These are phyloP conservation scores for Bombus confusus DNA, from an alignment of 1,140 invertebrate species.

Conservation along the genomic window DNA sequence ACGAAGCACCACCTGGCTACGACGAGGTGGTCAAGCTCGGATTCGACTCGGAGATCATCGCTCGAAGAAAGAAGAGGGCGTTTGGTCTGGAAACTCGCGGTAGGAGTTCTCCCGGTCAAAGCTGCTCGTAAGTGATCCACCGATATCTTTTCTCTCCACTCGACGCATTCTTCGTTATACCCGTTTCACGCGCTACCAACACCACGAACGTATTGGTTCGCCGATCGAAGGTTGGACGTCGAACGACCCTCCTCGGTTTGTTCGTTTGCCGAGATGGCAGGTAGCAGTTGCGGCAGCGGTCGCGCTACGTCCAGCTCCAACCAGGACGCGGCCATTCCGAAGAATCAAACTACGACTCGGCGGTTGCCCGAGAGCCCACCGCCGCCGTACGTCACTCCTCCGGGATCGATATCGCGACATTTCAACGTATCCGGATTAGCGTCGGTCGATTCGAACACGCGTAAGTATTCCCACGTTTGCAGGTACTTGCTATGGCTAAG, in stretches of 20 bases:
- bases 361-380: constrained; percentile 76
- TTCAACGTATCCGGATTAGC: constrained; percentile 52
- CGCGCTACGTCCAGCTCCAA: constrained; percentile 33
- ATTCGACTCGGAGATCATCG: constrained; percentile 69
- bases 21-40: constrained; percentile 86
- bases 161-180: background rate
- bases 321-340: background rate
- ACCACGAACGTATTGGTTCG: background rate
- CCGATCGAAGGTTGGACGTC: constrained; percentile 1
- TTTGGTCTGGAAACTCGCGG: constrained; percentile 45
- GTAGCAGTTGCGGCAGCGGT: constrained; percentile 44
- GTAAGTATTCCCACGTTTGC: constrained; percentile 39
- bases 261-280: constrained; percentile 48
- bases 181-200: background rate
- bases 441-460: constrained; percentile 41
- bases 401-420: constrained; percentile 69
- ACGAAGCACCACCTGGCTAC: constrained; percentile 88
- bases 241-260: constrained; percentile 51
- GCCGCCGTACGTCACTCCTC: constrained; percentile 78
- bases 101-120: constrained; percentile 65
- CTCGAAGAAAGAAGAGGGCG: constrained; percentile 63
- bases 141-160: no score
- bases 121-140: constrained; percentile 67
- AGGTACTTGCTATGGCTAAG: background rate
- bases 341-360: constrained; percentile 8